Evolutionary conservation across 1,140 invertebrate species (phyloP).

Genomic region (Dendrolimus kikuchii): DNA sequence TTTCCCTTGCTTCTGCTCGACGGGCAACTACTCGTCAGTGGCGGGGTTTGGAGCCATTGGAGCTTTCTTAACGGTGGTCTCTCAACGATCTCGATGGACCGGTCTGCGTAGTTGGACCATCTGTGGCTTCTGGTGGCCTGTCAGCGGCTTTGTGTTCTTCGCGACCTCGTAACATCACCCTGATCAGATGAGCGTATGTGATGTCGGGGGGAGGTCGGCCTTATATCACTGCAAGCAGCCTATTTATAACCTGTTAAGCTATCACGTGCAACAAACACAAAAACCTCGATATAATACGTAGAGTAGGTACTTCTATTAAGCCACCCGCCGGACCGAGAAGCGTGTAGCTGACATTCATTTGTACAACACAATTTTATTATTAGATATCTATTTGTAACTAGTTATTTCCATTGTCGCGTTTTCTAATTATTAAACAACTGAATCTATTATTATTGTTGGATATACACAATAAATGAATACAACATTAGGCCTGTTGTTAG

Average conservation of each 20-base stretch:
- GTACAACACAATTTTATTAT: conserved; percentile 69
- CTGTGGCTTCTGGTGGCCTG: too few species aligned
- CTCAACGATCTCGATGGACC: too few species aligned
- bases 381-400: conserved; percentile 63
- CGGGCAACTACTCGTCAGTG: too few species aligned
- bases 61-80: too few species aligned
- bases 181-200: background rate
- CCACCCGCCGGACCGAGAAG: conserved; percentile 49
- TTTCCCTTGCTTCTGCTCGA: too few species aligned
- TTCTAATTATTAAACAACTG: conserved; percentile 66
- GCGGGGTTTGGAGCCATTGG: too few species aligned
- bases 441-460: conserved; percentile 68
- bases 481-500: conserved; percentile 34
- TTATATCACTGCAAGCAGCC: too few species aligned
- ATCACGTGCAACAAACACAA: conserved; percentile 32
- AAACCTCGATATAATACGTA: conserved; percentile 46
- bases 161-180: too few species aligned
- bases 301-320: conserved; percentile 53
- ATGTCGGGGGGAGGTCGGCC: background rate
- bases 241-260: background rate
- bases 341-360: conserved; percentile 51
- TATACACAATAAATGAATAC: conserved; percentile 61
- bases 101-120: too few species aligned
- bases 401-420: conserved; percentile 69
- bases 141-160: too few species aligned